Conservation (phyloP, 1,140 invertebrate genomes). For the Littorina saxatilis region DNA sequence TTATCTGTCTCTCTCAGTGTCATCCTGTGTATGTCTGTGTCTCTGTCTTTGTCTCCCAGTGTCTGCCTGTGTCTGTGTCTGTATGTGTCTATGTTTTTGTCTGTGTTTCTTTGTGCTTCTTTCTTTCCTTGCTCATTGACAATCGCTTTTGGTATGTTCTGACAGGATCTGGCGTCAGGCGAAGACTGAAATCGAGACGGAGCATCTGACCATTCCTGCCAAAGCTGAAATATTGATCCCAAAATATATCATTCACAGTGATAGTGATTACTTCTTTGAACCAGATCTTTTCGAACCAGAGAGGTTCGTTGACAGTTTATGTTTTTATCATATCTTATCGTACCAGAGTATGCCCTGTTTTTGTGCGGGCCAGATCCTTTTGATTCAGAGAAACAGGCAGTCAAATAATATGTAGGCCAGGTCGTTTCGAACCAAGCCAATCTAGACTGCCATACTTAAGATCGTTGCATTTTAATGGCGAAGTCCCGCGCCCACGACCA, state of each 20-base stretch:
- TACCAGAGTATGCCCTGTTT: too few species aligned
- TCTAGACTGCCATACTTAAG: too few species aligned
- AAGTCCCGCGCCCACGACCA: too few species aligned
- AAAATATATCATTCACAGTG: conserved; percentile 15
- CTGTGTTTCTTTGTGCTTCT: neutral
- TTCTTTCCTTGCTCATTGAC: neutral
- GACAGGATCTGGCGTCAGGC: conserved; percentile 12
- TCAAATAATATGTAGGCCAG: too few species aligned
- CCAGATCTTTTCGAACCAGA: conserved; percentile 4
- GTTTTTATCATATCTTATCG: too few species aligned
- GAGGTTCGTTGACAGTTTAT: too few species aligned
- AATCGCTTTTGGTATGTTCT: neutral
- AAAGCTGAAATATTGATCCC: conserved; percentile 13
- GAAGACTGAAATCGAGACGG: neutral
- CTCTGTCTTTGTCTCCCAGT: neutral
- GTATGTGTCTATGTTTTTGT: neutral
- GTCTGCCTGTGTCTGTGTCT: neutral
- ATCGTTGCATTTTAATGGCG: too few species aligned
- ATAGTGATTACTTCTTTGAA: neutral
- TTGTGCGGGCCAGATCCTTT: too few species aligned
- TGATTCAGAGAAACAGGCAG: too few species aligned
- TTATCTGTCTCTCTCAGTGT: neutral
- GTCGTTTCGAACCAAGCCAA: too few species aligned
- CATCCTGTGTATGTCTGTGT: too few species aligned
- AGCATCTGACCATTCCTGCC: neutral